Percentiles rank a stretch among this genome's conserved stretches.
Evolutionary conservation across 2,797 vertebrate genomes (phyloP).

Genomic region (Apogon talboti): DNA sequence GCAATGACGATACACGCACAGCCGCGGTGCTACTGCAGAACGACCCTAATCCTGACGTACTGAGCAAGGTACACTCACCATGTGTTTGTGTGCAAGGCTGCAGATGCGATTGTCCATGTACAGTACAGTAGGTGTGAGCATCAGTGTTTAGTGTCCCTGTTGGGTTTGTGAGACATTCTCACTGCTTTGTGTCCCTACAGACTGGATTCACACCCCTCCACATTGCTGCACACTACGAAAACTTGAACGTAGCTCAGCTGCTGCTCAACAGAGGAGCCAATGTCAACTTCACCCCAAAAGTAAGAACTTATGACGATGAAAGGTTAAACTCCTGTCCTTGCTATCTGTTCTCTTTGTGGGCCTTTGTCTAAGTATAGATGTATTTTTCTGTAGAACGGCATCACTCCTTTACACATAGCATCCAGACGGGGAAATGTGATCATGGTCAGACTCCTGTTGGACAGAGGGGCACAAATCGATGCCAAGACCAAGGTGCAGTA

Average conservation of each 20-base stretch:
- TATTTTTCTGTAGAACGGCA: conserved; percentile 88
- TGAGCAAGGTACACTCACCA: conserved; percentile 89
- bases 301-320: background rate
- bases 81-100: background rate
- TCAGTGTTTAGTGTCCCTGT: background rate
- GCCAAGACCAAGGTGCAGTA: conserved; percentile 92
- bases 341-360: background rate
- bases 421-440: conserved; percentile 95
- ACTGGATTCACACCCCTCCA: conserved; percentile 98
- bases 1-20: conserved; percentile 96
- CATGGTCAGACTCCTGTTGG: conserved; percentile 97
- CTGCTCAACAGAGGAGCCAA: conserved; percentile 95
- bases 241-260: conserved; percentile 95
- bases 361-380: background rate
- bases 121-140: too few species aligned
- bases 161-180: background rate
- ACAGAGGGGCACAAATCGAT: conserved; percentile 95
- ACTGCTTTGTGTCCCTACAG: conserved; percentile 72
- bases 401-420: conserved; percentile 97
- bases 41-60: conserved; percentile 95
- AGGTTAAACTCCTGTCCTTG: background rate
- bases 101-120: too few species aligned
- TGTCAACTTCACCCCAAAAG: conserved; percentile 96
- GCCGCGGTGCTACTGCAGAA: conserved; percentile 96
- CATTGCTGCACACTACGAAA: conserved; percentile 98